Conservation (phyloP, 2,888 invertebrate species). For the Smittia sp. region DNA sequence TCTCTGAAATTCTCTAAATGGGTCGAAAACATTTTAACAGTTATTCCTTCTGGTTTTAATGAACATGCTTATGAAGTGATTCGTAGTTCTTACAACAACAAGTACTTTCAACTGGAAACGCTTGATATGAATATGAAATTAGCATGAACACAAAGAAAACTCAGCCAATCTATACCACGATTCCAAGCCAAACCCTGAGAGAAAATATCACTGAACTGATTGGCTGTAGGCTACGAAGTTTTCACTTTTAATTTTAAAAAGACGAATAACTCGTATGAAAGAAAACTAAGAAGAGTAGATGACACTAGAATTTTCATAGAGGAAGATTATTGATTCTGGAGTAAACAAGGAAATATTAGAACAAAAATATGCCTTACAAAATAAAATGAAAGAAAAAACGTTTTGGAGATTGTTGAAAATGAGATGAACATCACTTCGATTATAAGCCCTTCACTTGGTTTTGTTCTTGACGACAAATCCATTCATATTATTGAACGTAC, state of each 20-base stretch:
- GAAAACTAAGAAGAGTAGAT: background rate
- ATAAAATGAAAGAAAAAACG: conserved; percentile 17
- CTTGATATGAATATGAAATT: too few relatives aligned
- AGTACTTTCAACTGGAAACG: too few relatives aligned
- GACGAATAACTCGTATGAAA: background rate
- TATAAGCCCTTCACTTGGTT: too few relatives aligned
- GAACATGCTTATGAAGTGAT: too few relatives aligned
- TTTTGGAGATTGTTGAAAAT: conserved; percentile 36
- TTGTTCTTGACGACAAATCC: too few relatives aligned
- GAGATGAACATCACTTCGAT: too few relatives aligned
- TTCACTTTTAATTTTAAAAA: background rate
- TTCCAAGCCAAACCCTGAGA: background rate
- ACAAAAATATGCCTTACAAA: conserved; percentile 40
- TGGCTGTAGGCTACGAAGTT: conserved; percentile 5
- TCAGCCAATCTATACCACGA: conserved; percentile 5
- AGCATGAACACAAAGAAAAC: background rate
- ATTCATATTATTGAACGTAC: too few relatives aligned
- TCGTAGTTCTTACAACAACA: too few relatives aligned
- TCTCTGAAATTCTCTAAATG: too few relatives aligned
- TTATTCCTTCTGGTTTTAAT: too few relatives aligned
- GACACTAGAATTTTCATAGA: conserved; percentile 18
- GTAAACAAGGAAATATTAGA: conserved; percentile 41
- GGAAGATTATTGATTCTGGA: conserved; percentile 27
- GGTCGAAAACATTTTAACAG: too few relatives aligned
- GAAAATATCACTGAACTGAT: conserved; percentile 6